Conservation (phyloP, 53 echinoderm and acorn worm genomes). For the Henricia sp. region DNA sequence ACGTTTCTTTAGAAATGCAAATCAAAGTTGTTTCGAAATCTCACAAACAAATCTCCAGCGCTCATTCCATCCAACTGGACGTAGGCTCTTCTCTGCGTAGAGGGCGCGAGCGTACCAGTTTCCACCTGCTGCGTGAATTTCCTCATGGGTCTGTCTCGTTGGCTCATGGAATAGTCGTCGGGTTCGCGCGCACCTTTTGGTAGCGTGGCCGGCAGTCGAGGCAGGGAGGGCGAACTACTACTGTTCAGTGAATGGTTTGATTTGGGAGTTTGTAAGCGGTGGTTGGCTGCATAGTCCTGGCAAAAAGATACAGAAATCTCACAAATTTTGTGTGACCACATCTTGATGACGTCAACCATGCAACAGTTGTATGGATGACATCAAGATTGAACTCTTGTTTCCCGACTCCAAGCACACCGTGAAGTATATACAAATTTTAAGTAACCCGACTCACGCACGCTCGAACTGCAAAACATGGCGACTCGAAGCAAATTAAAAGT, state of each 20-base stretch:
- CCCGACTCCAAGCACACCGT: too few species aligned
- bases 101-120: not conserved
- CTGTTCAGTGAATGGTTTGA: not conserved
- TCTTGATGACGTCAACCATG: too few species aligned
- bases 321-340: too few species aligned
- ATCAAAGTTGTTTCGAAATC: too few species aligned
- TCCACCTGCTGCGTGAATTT: constrained; percentile 24
- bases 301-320: not conserved
- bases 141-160: not conserved
- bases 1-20: too few species aligned
- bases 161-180: constrained; percentile 16
- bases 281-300: constrained; percentile 18
- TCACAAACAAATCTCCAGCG: too few species aligned
- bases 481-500: too few species aligned
- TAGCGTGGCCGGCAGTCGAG: not conserved
- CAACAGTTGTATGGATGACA: too few species aligned
- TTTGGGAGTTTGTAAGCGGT: not conserved
- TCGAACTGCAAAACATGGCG: too few species aligned
- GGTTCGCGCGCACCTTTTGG: not conserved
- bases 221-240: constrained; percentile 2
- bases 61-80: constrained; percentile 68
- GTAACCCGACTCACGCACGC: too few species aligned
- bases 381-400: too few species aligned
- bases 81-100: constrained; percentile 55
- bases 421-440: too few species aligned